Conservation (phyloP, 2,797 vertebrate genomes). For the Hipposideros larvatus region DNA sequence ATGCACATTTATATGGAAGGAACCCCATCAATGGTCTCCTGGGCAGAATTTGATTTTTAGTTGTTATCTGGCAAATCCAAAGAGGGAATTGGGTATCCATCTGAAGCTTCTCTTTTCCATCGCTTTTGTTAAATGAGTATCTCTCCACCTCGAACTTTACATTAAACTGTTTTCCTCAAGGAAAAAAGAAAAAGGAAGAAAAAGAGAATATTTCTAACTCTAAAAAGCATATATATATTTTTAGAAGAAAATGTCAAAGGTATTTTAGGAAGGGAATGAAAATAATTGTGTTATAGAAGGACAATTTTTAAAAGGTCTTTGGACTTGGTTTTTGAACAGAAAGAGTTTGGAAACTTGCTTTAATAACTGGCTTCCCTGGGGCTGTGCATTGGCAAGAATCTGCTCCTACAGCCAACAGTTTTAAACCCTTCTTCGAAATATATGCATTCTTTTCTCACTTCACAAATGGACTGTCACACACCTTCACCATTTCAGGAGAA, state of each 20-base stretch:
- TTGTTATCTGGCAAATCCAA: conserved; percentile 57
- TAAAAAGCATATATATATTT: conserved; percentile 1
- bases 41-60: conserved; percentile 55
- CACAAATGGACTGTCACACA: background rate
- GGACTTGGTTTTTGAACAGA: conserved; percentile 32
- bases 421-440: conserved; percentile 15
- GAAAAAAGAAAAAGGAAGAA: background rate
- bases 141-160: background rate
- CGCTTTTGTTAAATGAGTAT: conserved; percentile 9
- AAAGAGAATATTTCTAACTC: conserved; percentile 12
- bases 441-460: conserved; percentile 36
- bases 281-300: conserved; percentile 23
- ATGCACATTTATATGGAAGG: conserved; percentile 39
- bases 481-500: background rate
- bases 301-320: background rate
- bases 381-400: background rate
- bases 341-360: conserved; percentile 54
- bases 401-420: background rate
- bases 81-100: background rate
- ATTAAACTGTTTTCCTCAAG: conserved; percentile 22
- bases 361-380: conserved; percentile 50
- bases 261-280: conserved; percentile 50
- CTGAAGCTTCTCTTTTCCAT: conserved; percentile 57
- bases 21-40: background rate
- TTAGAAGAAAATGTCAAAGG: conserved; percentile 64